A percentile compares a stretch with the other conserved stretches of the same genome.
Evolutionary conservation across 2,113 vertebrate species (phyloP).

Genomic region (Alethe castanea): DNA sequence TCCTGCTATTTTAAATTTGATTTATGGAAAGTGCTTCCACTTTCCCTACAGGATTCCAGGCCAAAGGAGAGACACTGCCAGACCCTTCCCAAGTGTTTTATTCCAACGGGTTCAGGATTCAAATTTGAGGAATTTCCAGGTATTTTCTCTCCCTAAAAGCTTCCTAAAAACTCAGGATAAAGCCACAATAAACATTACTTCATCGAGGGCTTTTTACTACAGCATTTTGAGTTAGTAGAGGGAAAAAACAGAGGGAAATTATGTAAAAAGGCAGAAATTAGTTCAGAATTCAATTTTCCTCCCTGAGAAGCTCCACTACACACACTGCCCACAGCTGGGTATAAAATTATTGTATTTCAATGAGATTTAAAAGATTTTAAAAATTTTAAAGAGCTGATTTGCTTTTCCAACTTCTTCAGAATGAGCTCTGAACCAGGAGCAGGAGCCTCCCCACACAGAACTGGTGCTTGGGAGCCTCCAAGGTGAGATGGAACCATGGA

Average conservation of each 20-base stretch:
- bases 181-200: neutral
- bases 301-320: neutral
- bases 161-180: neutral
- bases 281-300: neutral
- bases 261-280: accelerated
- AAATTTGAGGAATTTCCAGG: neutral
- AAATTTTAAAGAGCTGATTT: neutral
- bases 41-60: neutral
- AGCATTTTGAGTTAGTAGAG: neutral
- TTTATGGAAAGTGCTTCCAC: neutral
- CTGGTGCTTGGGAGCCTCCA: neutral
- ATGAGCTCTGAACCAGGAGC: neutral
- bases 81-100: neutral
- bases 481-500: neutral
- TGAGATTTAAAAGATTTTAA: neutral
- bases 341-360: neutral
- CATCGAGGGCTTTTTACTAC: neutral
- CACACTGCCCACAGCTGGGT: neutral
- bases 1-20: neutral
- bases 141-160: neutral
- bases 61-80: neutral
- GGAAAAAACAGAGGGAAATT: neutral
- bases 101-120: neutral
- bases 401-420: neutral
- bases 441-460: neutral